Evolutionary conservation across 2,888 invertebrate species (phyloP).

Genomic region (Sinopyrophorus schimmeli): DNA sequence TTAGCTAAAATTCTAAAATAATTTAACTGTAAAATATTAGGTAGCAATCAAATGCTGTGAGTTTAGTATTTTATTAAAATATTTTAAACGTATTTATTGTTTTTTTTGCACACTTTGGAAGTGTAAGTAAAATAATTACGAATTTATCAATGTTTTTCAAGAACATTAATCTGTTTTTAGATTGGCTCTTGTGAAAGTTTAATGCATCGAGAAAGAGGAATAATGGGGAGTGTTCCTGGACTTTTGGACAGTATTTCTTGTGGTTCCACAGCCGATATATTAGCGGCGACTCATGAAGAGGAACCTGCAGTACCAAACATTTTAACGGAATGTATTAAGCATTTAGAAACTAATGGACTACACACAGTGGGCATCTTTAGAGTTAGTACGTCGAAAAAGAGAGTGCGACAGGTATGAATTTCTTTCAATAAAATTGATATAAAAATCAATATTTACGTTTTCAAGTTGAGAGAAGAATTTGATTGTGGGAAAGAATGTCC

Average conservation of each 20-base stretch:
- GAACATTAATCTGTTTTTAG: slow-evolving; percentile 61
- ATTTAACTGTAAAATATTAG: too few relatives aligned
- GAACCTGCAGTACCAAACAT: slow-evolving; percentile 73
- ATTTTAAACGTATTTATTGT: too few relatives aligned
- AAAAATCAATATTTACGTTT: too few relatives aligned
- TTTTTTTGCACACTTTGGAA: too few relatives aligned
- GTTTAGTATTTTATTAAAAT: too few relatives aligned
- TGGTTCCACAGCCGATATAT: slow-evolving; percentile 54
- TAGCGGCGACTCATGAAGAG: slow-evolving; percentile 52
- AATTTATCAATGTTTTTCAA: too few relatives aligned
- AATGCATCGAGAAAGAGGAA: slow-evolving; percentile 61
- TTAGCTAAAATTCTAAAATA: too few relatives aligned
- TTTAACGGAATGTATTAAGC: slow-evolving; percentile 77
- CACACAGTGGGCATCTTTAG: slow-evolving; percentile 88
- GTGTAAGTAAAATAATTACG: too few relatives aligned
- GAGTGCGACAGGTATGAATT: slow-evolving; percentile 86
- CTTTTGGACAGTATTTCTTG: slow-evolving; percentile 54
- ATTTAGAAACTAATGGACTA: slow-evolving; percentile 79
- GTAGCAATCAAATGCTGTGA: too few relatives aligned
- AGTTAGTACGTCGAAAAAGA: slow-evolving; percentile 89
- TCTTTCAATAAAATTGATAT: too few relatives aligned
- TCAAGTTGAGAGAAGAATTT: slow-evolving; percentile 89
- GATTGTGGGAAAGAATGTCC: slow-evolving; percentile 76
- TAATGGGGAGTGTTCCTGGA: slow-evolving; percentile 58
- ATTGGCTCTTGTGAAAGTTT: slow-evolving; percentile 79